Evolutionary conservation across 2,888 invertebrate genomes (phyloP).

Genomic region (Melinopterus prodromus): DNA sequence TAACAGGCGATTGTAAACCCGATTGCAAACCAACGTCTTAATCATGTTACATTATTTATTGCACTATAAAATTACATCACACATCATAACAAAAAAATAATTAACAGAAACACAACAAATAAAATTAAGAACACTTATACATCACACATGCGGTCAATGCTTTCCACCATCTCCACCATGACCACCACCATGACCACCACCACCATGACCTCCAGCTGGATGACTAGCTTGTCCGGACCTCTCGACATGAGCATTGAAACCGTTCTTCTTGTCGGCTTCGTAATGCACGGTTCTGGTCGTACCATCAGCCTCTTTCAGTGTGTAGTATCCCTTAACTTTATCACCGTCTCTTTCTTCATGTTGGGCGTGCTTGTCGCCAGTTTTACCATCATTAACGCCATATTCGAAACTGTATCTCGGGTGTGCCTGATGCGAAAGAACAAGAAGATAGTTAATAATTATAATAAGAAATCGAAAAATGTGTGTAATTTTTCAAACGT

Average conservation of each 20-base stretch:
- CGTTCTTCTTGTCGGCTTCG: constrained; percentile 45
- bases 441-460: not conserved
- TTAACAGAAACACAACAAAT: not conserved
- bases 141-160: constrained; percentile 4
- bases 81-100: not conserved
- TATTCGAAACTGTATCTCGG: constrained; percentile 43
- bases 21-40: not conserved
- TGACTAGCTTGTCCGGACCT: constrained; percentile 39
- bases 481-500: too few relatives aligned
- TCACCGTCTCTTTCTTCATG: constrained; percentile 43
- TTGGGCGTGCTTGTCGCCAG: constrained; percentile 41
- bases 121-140: not conserved
- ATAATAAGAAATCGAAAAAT: not conserved
- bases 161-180: constrained; percentile 29
- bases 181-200: constrained; percentile 26
- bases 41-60: not conserved
- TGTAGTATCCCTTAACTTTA: constrained; percentile 42
- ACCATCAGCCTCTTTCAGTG: constrained; percentile 42
- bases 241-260: constrained; percentile 44
- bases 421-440: constrained; percentile 35
- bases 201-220: constrained; percentile 33
- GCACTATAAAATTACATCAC: not conserved
- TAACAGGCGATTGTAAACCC: too few relatives aligned
- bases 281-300: constrained; percentile 47
- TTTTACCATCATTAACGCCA: constrained; percentile 40